Percentiles rank a stretch among this genome's conserved stretches.
phyloP scores from a whole-genome alignment of 2,113 vertebrate genomes.

The Nesospiza acunhae region DNA sequence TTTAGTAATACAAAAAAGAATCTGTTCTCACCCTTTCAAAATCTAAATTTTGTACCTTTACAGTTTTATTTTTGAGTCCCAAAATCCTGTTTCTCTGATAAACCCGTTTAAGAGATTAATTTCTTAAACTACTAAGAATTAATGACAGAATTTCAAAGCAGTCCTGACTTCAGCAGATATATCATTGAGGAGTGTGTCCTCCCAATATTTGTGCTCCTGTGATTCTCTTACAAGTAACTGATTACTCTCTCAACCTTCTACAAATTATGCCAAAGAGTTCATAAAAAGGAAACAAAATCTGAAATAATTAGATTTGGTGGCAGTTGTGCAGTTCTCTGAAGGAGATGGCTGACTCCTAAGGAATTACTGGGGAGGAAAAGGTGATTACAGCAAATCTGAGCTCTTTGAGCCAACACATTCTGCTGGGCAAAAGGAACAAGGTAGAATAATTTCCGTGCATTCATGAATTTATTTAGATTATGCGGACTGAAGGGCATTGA shows the following conservation, averaged over 20 bases:
- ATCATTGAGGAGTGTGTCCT: not conserved
- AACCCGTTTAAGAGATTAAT: not conserved
- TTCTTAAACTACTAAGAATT: conserved; percentile 4
- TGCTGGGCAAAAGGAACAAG: not conserved
- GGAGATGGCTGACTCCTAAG: not conserved
- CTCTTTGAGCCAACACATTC: conserved; percentile 13
- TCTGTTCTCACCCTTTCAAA: not conserved
- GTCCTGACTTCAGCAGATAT: not conserved
- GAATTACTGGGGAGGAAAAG: conserved; percentile 47
- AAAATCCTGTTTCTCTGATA: not conserved
- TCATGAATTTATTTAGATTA: conserved; percentile 60
- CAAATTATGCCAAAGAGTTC: not conserved
- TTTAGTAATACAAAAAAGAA: not conserved
- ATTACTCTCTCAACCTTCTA: not conserved
- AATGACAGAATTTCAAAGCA: not conserved
- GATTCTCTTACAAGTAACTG: not conserved
- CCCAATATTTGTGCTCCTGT: not conserved
- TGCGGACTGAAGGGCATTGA: not conserved
- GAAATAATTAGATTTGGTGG: not conserved
- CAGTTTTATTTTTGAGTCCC: not conserved
- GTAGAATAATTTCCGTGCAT: not conserved
- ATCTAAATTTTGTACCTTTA: not conserved
- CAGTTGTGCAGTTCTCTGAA: not conserved
- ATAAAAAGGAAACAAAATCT: not conserved
- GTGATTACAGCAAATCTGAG: conserved; percentile 17